Percentiles rank a stretch among this genome's conserved stretches.
These are phyloP conservation scores for Hemiscyllium ocellatum DNA, from an alignment of 2,113 vertebrate genomes.

Conservation along the genomic window DNA sequence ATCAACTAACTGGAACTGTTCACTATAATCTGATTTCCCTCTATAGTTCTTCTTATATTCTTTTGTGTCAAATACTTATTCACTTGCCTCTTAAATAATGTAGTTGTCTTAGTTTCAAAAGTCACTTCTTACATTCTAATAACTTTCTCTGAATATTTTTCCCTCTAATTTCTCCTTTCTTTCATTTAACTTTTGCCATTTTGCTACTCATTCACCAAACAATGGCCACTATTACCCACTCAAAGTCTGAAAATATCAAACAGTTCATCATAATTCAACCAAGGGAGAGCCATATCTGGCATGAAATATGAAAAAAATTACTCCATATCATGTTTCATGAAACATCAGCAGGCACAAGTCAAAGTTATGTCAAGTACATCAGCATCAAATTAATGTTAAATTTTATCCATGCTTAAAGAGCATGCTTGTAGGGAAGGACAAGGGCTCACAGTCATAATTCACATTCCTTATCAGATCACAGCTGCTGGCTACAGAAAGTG, in stretches of 20 bases:
- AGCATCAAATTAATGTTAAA: conserved; percentile 38
- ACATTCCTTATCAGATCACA: conserved; percentile 39
- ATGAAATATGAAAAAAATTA: conserved; percentile 38
- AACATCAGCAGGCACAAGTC: conserved; percentile 45
- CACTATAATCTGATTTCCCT: background rate
- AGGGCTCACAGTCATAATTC: conserved; percentile 43
- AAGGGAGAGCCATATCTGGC: background rate
- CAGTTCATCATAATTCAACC: background rate
- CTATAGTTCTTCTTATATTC: background rate
- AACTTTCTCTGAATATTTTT: background rate
- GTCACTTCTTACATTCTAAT: background rate
- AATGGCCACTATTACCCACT: background rate
- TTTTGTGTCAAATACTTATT: no score
- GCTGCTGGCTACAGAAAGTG: conserved; percentile 45
- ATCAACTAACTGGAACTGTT: background rate
- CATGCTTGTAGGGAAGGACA: conserved; percentile 37
- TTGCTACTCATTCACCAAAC: background rate
- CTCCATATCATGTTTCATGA: conserved; percentile 43
- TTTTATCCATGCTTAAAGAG: conserved; percentile 45
- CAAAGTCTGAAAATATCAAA: background rate
- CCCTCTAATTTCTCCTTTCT: background rate
- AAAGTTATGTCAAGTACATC: conserved; percentile 44
- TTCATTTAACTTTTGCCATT: background rate
- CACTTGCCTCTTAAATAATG: background rate
- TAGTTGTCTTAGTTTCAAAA: background rate